Evolutionary conservation across 2,797 vertebrate species (phyloP).

Genomic region (Galaxias olidus): DNA sequence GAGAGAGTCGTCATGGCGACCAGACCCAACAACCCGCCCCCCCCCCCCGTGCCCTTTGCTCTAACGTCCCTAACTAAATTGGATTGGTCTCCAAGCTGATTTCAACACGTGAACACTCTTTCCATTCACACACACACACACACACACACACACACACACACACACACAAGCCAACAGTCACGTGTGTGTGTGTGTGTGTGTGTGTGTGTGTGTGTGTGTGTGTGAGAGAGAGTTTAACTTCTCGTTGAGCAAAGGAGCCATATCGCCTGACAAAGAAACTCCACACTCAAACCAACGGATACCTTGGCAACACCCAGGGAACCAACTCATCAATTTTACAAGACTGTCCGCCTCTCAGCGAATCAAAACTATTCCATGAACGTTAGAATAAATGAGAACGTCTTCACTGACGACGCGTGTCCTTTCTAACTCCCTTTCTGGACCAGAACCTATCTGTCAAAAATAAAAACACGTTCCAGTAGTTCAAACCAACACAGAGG

Average conservation of each 20-base stretch:
- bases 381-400: too few relatives aligned
- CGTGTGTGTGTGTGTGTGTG: constrained; percentile 21
- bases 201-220: constrained; percentile 16
- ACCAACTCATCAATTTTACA: constrained; percentile 73
- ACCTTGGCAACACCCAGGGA: constrained; percentile 56
- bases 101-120: constrained; percentile 51
- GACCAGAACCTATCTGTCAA: too few relatives aligned
- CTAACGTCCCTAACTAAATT: constrained; percentile 50
- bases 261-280: constrained; percentile 68
- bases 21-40: too few relatives aligned
- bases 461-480: too few relatives aligned
- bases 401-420: background rate
- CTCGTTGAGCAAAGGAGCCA: constrained; percentile 43
- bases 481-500: too few relatives aligned
- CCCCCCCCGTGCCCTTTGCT: constrained; percentile 18
- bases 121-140: constrained; percentile 6
- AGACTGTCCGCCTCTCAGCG: constrained; percentile 25
- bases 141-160: background rate
- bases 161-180: constrained; percentile 4
- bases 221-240: constrained; percentile 14
- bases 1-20: constrained; percentile 18
- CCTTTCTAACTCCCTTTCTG: too few relatives aligned
- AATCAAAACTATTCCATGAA: too few relatives aligned
- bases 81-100: constrained; percentile 63
- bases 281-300: constrained; percentile 40